phyloP scores from a whole-genome alignment of 1,140 invertebrate species.

The Cydia fagiglandana region DNA sequence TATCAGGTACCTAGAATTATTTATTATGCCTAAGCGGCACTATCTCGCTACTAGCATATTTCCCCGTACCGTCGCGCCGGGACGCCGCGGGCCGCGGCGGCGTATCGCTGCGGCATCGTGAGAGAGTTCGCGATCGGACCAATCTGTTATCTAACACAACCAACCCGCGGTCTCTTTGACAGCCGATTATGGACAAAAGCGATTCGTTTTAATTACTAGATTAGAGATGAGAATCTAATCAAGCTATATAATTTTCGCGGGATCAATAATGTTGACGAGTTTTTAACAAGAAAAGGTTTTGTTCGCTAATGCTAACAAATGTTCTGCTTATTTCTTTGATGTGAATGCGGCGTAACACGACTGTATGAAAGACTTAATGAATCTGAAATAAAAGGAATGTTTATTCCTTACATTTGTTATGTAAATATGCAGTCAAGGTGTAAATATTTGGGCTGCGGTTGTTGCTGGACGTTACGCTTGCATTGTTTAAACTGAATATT shows the following conservation, averaged over 20 bases:
- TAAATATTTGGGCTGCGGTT: slow-evolving; percentile 56
- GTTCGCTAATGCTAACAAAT: slow-evolving; percentile 9
- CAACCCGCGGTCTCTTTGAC: slow-evolving; percentile 31
- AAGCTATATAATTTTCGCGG: slow-evolving; percentile 15
- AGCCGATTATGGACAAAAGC: slow-evolving; percentile 31
- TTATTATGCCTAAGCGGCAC: slow-evolving; percentile 12
- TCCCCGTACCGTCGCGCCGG: slow-evolving; percentile 11
- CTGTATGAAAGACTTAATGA: slow-evolving; percentile 28
- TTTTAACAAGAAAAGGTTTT: not conserved
- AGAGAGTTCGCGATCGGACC: slow-evolving; percentile 26
- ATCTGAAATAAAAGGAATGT: slow-evolving; percentile 46
- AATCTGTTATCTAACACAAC: slow-evolving; percentile 30
- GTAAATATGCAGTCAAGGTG: slow-evolving; percentile 56
- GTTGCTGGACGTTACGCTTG: slow-evolving; percentile 57
- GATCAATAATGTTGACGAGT: slow-evolving; percentile 11
- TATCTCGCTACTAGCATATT: slow-evolving; percentile 24
- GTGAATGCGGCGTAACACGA: not conserved
- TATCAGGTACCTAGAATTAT: slow-evolving; percentile 17
- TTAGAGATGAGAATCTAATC: slow-evolving; percentile 27
- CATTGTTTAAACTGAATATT: slow-evolving; percentile 55
- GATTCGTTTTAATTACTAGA: slow-evolving; percentile 29
- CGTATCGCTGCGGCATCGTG: slow-evolving; percentile 28
- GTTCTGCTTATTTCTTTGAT: slow-evolving; percentile 1
- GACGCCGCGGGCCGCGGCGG: slow-evolving; percentile 13
- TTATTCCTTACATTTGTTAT: slow-evolving; percentile 53